phyloP scores from a whole-genome alignment of 2,888 invertebrate species.

The Schrankia costaestrigalis region DNA sequence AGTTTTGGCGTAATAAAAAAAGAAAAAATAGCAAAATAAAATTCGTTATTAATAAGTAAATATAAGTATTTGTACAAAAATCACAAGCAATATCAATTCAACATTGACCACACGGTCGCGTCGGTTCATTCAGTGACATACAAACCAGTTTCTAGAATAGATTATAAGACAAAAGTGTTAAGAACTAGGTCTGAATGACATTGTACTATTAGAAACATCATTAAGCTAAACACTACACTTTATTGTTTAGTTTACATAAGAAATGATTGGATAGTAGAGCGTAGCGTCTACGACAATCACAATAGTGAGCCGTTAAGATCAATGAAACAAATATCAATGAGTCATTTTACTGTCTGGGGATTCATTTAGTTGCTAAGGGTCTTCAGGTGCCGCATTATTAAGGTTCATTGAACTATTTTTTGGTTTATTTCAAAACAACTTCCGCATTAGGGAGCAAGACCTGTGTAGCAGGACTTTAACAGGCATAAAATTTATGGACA shows the following conservation, averaged over 20 bases:
- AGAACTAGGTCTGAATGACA: slow-evolving; percentile 33
- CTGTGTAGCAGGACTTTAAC: too few species aligned
- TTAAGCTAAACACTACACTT: slow-evolving; percentile 48
- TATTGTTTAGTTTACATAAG: slow-evolving; percentile 65
- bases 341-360: too few species aligned
- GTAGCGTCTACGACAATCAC: slow-evolving; percentile 44
- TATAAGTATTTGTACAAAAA: slow-evolving; percentile 31
- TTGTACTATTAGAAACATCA: slow-evolving; percentile 36
- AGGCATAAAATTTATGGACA: too few species aligned
- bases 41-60: slow-evolving; percentile 12
- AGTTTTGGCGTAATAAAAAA: too few species aligned
- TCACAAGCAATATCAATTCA: slow-evolving; percentile 27
- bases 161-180: slow-evolving; percentile 29
- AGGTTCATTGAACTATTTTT: too few species aligned
- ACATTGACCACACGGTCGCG: slow-evolving; percentile 17
- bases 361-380: too few species aligned
- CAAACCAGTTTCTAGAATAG: slow-evolving; percentile 24
- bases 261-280: slow-evolving; percentile 55
- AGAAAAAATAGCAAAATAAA: neutral
- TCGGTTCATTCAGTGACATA: slow-evolving; percentile 21
- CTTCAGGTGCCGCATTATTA: too few species aligned
- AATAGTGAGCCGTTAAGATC: slow-evolving; percentile 49
- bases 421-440: too few species aligned
- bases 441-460: too few species aligned
- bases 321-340: slow-evolving; percentile 46